A percentile compares a stretch with the other conserved stretches of the same genome.
Evolutionary conservation across 92 coral and sea anemone genomes (phyloP).

Genomic region (Porites cylindrica): DNA sequence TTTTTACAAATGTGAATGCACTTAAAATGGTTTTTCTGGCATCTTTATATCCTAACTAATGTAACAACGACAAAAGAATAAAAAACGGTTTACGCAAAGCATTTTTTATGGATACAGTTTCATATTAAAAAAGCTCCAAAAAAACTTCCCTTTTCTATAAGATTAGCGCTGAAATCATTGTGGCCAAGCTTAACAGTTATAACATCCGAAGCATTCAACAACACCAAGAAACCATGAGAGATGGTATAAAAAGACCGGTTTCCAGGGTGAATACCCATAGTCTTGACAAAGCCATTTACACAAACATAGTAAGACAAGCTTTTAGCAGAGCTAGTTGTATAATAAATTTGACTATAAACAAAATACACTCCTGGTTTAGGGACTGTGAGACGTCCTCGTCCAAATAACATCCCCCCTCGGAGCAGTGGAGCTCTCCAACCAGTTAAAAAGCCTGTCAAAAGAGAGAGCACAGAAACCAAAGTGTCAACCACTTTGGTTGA

Average conservation of each 20-base stretch:
- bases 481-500: slow-evolving; percentile 51
- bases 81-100: too few species aligned
- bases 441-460: slow-evolving; percentile 50
- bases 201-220: slow-evolving; percentile 18
- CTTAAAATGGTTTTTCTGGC: not conserved
- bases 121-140: slow-evolving; percentile 48
- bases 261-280: slow-evolving; percentile 20
- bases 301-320: slow-evolving; percentile 18
- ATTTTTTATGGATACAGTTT: not conserved
- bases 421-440: slow-evolving; percentile 44
- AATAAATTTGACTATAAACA: slow-evolving; percentile 46
- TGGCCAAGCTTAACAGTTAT: slow-evolving; percentile 39
- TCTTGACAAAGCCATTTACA: slow-evolving; percentile 21
- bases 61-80: too few species aligned
- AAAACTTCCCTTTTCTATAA: slow-evolving; percentile 24
- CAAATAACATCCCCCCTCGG: slow-evolving; percentile 52
- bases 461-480: slow-evolving; percentile 50
- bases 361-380: slow-evolving; percentile 51
- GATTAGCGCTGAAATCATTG: not conserved
- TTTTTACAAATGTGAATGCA: not conserved
- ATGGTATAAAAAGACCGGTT: slow-evolving; percentile 5
- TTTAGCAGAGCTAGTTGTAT: not conserved
- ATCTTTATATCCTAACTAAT: too few species aligned
- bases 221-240: slow-evolving; percentile 32
- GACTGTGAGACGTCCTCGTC: slow-evolving; percentile 48